These are phyloP conservation scores for Calephelis nemesis DNA, from an alignment of 1,140 invertebrate species.

Conservation along the genomic window DNA sequence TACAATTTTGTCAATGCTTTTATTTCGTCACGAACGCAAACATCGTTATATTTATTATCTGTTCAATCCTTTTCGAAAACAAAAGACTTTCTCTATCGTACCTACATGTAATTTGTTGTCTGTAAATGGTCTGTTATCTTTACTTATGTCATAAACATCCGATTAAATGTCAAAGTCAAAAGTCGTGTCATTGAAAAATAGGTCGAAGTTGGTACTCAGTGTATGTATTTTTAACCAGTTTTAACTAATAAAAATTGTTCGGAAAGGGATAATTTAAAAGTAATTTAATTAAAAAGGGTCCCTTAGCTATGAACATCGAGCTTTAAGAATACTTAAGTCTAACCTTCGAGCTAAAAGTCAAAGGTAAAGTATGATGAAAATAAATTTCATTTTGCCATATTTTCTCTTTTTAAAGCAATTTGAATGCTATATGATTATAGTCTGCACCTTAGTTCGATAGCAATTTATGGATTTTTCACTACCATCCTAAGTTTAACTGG, in stretches of 20 bases:
- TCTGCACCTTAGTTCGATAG: conserved; percentile 4
- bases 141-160: conserved; percentile 36
- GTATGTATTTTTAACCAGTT: conserved; percentile 18
- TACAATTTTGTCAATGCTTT: no score
- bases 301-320: conserved; percentile 3
- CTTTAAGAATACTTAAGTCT: conserved; percentile 31
- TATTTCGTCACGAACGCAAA: no score
- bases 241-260: conserved; percentile 5
- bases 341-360: conserved; percentile 47
- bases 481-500: background rate
- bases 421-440: conserved; percentile 26
- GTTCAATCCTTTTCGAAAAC: no score
- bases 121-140: no score
- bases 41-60: no score
- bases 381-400: conserved; percentile 66
- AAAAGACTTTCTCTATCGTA: no score
- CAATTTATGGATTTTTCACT: background rate
- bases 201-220: conserved; percentile 60
- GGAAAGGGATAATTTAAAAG: background rate
- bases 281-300: background rate
- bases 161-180: conserved; percentile 36
- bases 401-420: conserved; percentile 60
- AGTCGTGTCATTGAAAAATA: conserved; percentile 58
- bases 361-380: conserved; percentile 54
- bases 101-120: no score